Percentiles rank a stretch among this genome's conserved stretches.
Conservation (phyloP, 2,797 vertebrate species). For the Neostethus bicornis region DNA sequence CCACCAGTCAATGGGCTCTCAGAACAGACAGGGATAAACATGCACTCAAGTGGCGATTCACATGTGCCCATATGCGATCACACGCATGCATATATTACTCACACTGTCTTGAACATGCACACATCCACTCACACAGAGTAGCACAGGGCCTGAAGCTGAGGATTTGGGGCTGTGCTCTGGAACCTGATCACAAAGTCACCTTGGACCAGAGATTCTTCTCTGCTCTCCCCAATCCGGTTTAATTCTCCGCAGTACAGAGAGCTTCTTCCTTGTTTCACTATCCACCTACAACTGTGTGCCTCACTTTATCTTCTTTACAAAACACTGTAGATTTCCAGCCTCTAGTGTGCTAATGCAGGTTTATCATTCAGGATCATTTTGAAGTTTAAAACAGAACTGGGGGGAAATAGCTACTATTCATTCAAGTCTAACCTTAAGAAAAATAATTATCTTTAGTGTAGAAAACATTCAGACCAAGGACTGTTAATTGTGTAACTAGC, state of each 20-base stretch:
- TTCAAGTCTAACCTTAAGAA: slow-evolving; percentile 53
- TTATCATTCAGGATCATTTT: slow-evolving; percentile 30
- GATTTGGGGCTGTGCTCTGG: slow-evolving; percentile 81
- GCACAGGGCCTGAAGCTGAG: slow-evolving; percentile 73
- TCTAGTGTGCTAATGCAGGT: slow-evolving; percentile 28
- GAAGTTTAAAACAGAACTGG: slow-evolving; percentile 21
- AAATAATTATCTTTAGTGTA: slow-evolving; percentile 32
- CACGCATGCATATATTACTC: slow-evolving; percentile 48
- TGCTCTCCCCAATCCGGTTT: slow-evolving; percentile 75
- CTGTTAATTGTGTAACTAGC: slow-evolving; percentile 27
- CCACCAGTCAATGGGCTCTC: slow-evolving; percentile 40
- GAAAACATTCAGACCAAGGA: slow-evolving; percentile 6
- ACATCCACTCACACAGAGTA: slow-evolving; percentile 34
- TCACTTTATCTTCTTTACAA: slow-evolving; percentile 57
- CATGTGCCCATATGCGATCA: slow-evolving; percentile 35
- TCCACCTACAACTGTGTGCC: slow-evolving; percentile 69
- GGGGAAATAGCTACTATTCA: slow-evolving; percentile 17
- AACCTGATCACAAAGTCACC: slow-evolving; percentile 85
- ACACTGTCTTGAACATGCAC: slow-evolving; percentile 35
- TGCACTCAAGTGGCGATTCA: slow-evolving; percentile 27
- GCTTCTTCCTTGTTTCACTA: slow-evolving; percentile 60
- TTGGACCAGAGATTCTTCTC: slow-evolving; percentile 79
- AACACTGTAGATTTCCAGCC: slow-evolving; percentile 56
- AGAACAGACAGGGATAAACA: slow-evolving; percentile 58
- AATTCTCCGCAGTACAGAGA: slow-evolving; percentile 72